Base-by-base conservation (phyloP, 1,140 invertebrate genomes). In the Parapsyche elsis region DNA sequence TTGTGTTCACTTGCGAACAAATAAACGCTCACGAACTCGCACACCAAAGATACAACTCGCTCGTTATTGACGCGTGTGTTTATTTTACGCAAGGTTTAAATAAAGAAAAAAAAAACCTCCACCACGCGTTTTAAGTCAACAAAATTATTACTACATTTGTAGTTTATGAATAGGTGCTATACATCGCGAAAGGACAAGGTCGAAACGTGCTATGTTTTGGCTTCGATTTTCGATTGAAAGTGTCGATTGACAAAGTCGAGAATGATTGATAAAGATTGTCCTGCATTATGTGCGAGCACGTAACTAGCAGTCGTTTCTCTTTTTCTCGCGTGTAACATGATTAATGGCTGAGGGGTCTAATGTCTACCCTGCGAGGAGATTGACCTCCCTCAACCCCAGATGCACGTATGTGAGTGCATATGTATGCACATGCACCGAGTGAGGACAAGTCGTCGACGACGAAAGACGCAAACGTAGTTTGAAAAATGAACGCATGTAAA, bases 331-430 rank as follows among this genome's bases (percentile, higher is more conserved):
- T 26, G 19, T 5, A 30, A 53, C 24, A 76, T 76, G 73, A 76
- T 76, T 76, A 76, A 76, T 76, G 73, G 46, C 12, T 46, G 46
- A 57, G 73, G 46, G 73, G 30, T 76, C 73, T 76, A 76, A 76
- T 76, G 73, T 76, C 73, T 76, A 76, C 73, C 73, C 73, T 23
- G 23, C 19, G 57, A 76, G 73, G 73, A 76, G 71, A 10, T 76
- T 76, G 73, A 76, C 73, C 73, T 38, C 30, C 44, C 16, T 19
- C 73, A 76, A 53, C 46, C 73, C 73, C 49, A 24, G 23, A 57
- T 76, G 64, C 64, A 26, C 1, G 16, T 12, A 53, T 53, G 10
- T 53, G 10, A 5, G 12, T 53, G 16, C 12, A 53, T 2, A 53
- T 12, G 10, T 46, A 16, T 53, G 49, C 49, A 53, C 49, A 53